A percentile compares a stretch with the other conserved stretches of the same genome.
Evolutionary conservation across 2,797 vertebrate genomes (phyloP).

Genomic region (Falco rusticolus): DNA sequence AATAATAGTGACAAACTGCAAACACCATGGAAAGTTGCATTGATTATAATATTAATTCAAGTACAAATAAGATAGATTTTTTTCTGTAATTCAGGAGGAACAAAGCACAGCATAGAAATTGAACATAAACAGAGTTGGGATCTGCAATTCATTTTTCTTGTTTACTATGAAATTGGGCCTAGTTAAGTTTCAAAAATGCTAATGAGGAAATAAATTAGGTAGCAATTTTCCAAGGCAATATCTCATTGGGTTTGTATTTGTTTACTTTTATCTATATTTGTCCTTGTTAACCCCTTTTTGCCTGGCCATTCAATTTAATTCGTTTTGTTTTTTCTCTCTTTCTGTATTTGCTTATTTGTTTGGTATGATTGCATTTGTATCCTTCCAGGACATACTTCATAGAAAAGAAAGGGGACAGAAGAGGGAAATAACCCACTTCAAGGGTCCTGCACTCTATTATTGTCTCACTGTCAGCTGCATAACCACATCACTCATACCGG

Average conservation of each 20-base stretch:
- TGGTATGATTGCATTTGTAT: too few species aligned
- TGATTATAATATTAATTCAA: constrained; percentile 52
- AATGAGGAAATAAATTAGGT: constrained; percentile 64
- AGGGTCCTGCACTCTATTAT: too few species aligned
- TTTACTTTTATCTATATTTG: constrained; percentile 54
- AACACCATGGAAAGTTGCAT: constrained; percentile 27
- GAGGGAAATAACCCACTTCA: too few species aligned
- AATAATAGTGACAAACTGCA: constrained; percentile 32
- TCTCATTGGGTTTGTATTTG: constrained; percentile 42
- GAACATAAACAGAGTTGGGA: constrained; percentile 44
- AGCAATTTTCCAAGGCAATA: constrained; percentile 46
- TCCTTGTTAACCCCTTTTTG: neutral
- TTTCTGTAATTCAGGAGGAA: constrained; percentile 32
- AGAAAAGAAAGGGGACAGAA: too few species aligned
- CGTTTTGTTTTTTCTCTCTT: too few species aligned
- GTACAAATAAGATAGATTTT: neutral
- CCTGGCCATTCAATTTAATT: neutral
- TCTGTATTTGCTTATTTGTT: too few species aligned
- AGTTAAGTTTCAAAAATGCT: constrained; percentile 64
- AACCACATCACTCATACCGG: neutral
- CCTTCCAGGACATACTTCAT: too few species aligned
- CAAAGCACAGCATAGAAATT: constrained; percentile 37
- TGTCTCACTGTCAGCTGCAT: neutral
- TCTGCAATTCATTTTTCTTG: constrained; percentile 59
- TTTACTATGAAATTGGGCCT: constrained; percentile 43